A percentile compares a stretch with the other conserved stretches of the same genome.
Evolutionary conservation across 2,888 invertebrate genomes (phyloP).

Genomic region (Tanypteryx hageni): DNA sequence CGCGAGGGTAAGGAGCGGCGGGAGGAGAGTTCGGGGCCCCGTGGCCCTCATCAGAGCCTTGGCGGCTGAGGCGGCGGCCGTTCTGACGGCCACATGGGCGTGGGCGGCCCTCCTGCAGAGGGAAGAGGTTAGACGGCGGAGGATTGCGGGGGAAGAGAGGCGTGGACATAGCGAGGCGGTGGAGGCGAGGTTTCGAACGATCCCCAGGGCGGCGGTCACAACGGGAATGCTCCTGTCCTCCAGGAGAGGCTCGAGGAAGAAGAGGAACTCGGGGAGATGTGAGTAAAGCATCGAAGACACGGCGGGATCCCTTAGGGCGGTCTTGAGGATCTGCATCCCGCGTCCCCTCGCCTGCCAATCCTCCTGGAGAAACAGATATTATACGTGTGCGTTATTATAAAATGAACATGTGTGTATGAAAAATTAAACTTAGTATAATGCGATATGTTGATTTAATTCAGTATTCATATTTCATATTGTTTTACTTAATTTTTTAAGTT

Average conservation of each 20-base stretch:
- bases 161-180: slow-evolving; percentile 75
- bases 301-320: slow-evolving; percentile 77
- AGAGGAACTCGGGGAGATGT: slow-evolving; percentile 80
- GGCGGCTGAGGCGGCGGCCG: slow-evolving; percentile 76
- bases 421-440: no score
- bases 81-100: slow-evolving; percentile 76
- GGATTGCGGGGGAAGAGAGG: slow-evolving; percentile 69
- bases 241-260: slow-evolving; percentile 78
- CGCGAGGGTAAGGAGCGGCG: slow-evolving; percentile 76
- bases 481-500: no score
- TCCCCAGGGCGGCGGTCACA: slow-evolving; percentile 74
- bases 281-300: slow-evolving; percentile 78
- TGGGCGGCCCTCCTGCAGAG: slow-evolving; percentile 76
- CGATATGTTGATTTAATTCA: no score
- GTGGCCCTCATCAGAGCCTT: slow-evolving; percentile 77
- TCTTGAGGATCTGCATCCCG: slow-evolving; percentile 79
- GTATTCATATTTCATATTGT: no score
- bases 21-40: slow-evolving; percentile 77
- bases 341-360: slow-evolving; percentile 79
- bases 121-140: slow-evolving; percentile 73
- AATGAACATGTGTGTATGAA: no score
- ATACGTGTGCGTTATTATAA: no score
- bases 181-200: slow-evolving; percentile 74
- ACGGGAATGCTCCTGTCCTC: slow-evolving; percentile 81
- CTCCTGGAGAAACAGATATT: slow-evolving; percentile 74